Percentiles rank a stretch among this genome's conserved stretches.
phyloP scores from a whole-genome alignment of 2,113 vertebrate species.

The Mobula birostris region DNA sequence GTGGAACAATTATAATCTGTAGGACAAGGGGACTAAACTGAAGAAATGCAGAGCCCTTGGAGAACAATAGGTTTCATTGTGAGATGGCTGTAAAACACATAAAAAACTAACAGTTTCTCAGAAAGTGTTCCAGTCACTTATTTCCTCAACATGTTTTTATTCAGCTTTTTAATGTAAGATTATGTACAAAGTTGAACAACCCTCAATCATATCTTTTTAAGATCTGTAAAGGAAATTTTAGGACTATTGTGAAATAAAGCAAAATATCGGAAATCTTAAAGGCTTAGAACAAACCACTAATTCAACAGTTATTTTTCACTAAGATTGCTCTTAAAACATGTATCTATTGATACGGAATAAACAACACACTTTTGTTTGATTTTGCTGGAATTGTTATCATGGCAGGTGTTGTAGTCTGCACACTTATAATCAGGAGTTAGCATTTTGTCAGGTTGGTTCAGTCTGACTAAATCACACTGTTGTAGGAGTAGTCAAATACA shows the following conservation, averaged over 20 bases:
- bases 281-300: background rate
- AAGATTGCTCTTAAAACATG: background rate
- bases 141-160: conserved; percentile 33
- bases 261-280: background rate
- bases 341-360: background rate
- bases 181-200: conserved; percentile 34
- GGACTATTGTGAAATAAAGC: background rate
- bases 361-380: background rate
- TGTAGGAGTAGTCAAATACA: background rate
- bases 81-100: no score
- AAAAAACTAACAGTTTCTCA: background rate
- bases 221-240: background rate
- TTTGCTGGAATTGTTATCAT: background rate
- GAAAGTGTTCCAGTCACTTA: conserved; percentile 19
- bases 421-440: background rate
- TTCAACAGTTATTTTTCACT: background rate
- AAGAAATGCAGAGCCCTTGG: background rate
- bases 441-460: background rate
- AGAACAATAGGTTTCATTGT: no score
- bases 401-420: background rate
- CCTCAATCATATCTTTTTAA: conserved; percentile 2
- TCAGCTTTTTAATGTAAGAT: conserved; percentile 28
- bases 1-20: background rate
- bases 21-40: background rate
- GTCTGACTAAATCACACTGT: background rate